Percentiles rank a stretch among this genome's conserved stretches.
Conservation (phyloP, 2,113 vertebrate genomes). For the Laterallus jamaicensis region DNA sequence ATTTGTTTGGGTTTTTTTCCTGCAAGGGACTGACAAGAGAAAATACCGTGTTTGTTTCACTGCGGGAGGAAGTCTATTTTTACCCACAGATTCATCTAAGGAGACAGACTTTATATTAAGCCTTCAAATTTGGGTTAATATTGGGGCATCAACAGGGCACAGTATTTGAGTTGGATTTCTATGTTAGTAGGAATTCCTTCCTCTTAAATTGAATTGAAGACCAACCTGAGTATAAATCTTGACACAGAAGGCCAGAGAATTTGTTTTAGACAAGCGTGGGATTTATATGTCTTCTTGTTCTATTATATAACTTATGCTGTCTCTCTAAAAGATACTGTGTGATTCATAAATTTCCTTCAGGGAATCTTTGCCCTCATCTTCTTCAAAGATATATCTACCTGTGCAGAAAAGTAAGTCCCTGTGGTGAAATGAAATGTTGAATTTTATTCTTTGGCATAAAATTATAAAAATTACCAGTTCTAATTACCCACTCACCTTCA, state of each 20-base stretch:
- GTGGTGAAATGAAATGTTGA: not conserved
- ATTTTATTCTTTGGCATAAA: not conserved
- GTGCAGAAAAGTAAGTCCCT: not conserved
- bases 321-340: not conserved
- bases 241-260: not conserved
- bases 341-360: conserved; percentile 33
- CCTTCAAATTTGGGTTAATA: not conserved
- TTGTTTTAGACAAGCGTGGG: not conserved
- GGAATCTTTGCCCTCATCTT: conserved; percentile 24
- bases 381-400: conserved; percentile 31
- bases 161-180: not conserved
- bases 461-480: not conserved
- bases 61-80: not conserved
- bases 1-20: not conserved
- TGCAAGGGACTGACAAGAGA: not conserved
- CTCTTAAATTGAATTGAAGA: not conserved
- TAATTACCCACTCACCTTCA: not conserved
- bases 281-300: not conserved
- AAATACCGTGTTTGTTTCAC: not conserved
- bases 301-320: not conserved
- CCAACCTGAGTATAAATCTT: not conserved
- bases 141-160: not conserved
- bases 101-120: not conserved
- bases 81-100: not conserved
- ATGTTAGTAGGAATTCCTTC: not conserved